Percentiles rank a stretch among this genome's conserved stretches.
Evolutionary conservation across 30 jellyfish, hydroid and myxozoan genomes (phyloP).

Genomic region (Chironex yamaguchii): DNA sequence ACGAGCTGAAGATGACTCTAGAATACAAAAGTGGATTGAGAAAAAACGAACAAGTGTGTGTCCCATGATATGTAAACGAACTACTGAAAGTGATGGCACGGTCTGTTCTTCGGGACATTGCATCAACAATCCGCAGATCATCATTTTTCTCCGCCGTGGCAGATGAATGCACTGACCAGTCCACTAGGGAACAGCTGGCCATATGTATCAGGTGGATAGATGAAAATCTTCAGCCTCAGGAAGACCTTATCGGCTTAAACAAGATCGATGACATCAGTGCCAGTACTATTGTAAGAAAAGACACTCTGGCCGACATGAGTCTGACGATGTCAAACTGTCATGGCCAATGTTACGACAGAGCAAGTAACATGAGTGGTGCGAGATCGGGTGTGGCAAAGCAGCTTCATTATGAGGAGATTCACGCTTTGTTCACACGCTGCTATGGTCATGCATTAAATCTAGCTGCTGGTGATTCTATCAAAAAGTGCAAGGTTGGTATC

Average conservation of each 20-base stretch:
- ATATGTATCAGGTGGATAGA: neutral
- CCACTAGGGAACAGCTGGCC: neutral
- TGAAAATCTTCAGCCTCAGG: neutral
- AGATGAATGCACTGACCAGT: neutral
- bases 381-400: neutral
- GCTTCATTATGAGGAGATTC: neutral
- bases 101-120: neutral
- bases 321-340: neutral
- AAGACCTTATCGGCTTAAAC: neutral
- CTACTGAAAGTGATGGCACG: neutral
- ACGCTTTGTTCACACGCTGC: neutral
- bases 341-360: neutral
- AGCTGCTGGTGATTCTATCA: neutral
- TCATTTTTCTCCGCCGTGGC: neutral
- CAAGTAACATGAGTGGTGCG: neutral
- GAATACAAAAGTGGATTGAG: neutral
- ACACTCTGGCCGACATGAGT: no score
- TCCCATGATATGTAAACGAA: neutral
- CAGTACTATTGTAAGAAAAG: neutral
- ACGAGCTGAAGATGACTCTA: neutral
- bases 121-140: neutral
- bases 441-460: neutral
- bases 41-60: neutral
- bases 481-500: neutral
- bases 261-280: neutral